Evolutionary conservation across 2,888 invertebrate species (phyloP).

Genomic region (Julus scandinavius): DNA sequence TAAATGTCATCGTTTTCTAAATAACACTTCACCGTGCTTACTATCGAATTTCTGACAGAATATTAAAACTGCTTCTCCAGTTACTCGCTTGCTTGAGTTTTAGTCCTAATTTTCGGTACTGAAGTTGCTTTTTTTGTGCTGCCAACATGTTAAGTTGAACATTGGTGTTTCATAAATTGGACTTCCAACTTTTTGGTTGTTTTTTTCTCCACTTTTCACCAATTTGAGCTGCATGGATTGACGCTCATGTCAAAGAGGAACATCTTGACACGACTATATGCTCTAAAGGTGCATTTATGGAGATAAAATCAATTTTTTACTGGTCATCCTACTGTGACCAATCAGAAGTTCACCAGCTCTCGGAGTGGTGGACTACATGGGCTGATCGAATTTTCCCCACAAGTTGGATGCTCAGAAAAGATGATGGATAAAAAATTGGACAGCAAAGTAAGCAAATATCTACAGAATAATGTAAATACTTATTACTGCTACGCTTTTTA

Average conservation of each 20-base stretch:
- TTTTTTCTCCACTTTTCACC: background rate
- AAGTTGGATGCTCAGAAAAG: no score
- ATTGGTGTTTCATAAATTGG: background rate
- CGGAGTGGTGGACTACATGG: background rate
- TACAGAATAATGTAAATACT: no score
- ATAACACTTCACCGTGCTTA: no score
- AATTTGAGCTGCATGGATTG: background rate
- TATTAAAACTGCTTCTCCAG: no score
- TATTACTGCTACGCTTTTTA: no score
- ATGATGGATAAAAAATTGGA: no score
- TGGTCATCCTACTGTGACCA: background rate
- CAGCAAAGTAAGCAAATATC: no score
- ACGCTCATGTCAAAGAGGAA: background rate
- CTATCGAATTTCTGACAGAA: no score
- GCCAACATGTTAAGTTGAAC: background rate
- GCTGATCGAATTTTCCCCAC: background rate
- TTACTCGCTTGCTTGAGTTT: background rate
- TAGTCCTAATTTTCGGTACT: background rate
- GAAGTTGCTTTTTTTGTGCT: background rate
- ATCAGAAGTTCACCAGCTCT: background rate
- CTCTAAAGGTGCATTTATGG: background rate
- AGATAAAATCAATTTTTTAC: background rate
- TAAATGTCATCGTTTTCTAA: no score
- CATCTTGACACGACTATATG: background rate
- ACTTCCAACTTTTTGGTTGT: background rate